Evolutionary conservation across 2,888 invertebrate species (phyloP).

Genomic region (Caenorhabditis panamensis): DNA sequence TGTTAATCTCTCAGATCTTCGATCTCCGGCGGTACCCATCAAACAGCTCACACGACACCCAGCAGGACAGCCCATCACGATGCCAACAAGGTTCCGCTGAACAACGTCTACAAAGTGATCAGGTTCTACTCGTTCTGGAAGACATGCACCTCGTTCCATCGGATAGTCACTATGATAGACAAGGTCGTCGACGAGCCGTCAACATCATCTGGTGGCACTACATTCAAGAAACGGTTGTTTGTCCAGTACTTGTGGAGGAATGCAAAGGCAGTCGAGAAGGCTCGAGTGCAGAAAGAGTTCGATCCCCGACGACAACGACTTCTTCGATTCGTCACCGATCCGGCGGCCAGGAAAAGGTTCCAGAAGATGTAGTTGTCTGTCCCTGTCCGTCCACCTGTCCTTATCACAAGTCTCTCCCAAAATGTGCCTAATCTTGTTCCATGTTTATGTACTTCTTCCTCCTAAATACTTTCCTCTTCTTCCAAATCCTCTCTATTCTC

Average conservation of each 20-base stretch:
- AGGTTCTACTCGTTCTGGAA: constrained; percentile 81
- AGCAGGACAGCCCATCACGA: constrained; percentile 37
- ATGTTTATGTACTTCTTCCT: constrained; percentile 57
- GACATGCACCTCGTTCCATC: constrained; percentile 81
- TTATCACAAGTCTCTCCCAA: constrained; percentile 9
- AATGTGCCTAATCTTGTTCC: constrained; percentile 55
- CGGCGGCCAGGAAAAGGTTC: constrained; percentile 72
- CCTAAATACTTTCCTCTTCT: constrained; percentile 41
- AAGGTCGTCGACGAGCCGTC: constrained; percentile 72
- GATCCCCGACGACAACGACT: constrained; percentile 79
- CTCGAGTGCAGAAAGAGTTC: constrained; percentile 80
- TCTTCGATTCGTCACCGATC: constrained; percentile 78
- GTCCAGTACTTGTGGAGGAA: constrained; percentile 81
- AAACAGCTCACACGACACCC: constrained; percentile 56
- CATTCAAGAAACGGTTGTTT: constrained; percentile 79
- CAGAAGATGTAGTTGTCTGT: constrained; percentile 62
- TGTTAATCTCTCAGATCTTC: constrained; percentile 60
- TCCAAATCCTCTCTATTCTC: constrained; percentile 33
- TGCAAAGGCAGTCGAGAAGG: constrained; percentile 80
- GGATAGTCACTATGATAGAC: constrained; percentile 81
- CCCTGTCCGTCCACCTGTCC: constrained; percentile 35
- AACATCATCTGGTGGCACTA: constrained; percentile 46
- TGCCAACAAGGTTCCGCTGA: constrained; percentile 70
- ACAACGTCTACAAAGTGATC: constrained; percentile 80
- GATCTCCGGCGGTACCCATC: constrained; percentile 68